Base-by-base conservation (phyloP, 2,113 vertebrate species). In the Myanophis thanlyinensis region DNA sequence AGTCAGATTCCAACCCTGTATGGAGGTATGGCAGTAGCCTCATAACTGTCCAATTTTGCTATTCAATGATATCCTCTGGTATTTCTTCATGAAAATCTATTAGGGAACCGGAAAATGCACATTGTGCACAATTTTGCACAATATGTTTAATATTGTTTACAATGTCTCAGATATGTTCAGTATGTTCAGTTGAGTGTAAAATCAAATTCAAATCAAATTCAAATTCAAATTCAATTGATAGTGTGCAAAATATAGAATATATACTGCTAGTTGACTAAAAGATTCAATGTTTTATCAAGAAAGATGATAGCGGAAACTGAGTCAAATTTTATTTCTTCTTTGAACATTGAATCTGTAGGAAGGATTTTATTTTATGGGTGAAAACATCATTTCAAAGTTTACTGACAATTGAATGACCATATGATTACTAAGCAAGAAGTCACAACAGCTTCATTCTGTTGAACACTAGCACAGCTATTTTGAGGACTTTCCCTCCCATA, bases 141-240 rank as follows among this genome's bases (percentile, higher is more conserved):
- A 67, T n/a, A 62, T n/a, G 30, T n/a, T n/a, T 67, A 67, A n/a
- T 67, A 67, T 67, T n/a, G 30, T 67, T 67, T 12, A 56, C 8
- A 56, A 56, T 56, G 23, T 56, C 8, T 56, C 6, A 56, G 54
- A 56, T 56, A 67, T n/a, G n/a, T n/a, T n/a, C 59, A 67, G 12
- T 67, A n/a, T 59, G 93, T 94, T 96, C 93, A 92, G 96, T 93
- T 92, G 46, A 93, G 51, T 87, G 52, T 87, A 93, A 96, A 95
- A n/a, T n/a, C n/a, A n/a, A n/a, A n/a, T n/a, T n/a, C n/a, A n/a
- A n/a, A n/a, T n/a, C n/a, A n/a, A n/a, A n/a, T n/a, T n/a, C n/a
- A n/a, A n/a, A n/a, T n/a, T n/a, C n/a, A n/a, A n/a, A n/a, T n/a
- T n/a, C n/a, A n/a, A n/a, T 84, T 73, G 56, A 52, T 95, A 93